Conservation (phyloP, 2,113 vertebrate genomes). For the Todiramphus saurophagus region DNA sequence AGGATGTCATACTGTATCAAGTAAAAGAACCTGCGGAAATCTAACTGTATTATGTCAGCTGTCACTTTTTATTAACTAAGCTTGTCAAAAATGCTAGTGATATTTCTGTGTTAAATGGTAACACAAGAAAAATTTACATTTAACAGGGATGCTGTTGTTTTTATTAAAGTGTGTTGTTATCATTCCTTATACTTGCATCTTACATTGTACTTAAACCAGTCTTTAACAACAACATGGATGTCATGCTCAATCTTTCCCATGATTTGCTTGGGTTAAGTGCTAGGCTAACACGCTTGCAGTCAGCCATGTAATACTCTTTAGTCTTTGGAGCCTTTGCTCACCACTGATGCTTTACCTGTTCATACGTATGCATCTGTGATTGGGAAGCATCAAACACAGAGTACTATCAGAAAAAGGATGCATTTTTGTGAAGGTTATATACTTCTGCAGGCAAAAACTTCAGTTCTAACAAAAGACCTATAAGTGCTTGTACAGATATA, state of each 20-base stretch:
- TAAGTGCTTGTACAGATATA: neutral
- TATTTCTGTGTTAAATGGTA: neutral
- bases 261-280: neutral
- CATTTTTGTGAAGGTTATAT: neutral
- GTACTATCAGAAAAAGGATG: neutral
- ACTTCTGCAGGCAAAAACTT: neutral
- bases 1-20: neutral
- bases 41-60: conserved; percentile 11
- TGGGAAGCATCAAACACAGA: neutral
- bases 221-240: neutral
- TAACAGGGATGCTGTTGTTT: neutral
- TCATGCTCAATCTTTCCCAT: neutral
- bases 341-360: neutral
- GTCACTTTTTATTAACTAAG: conserved; percentile 32
- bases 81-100: neutral
- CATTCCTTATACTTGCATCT: neutral
- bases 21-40: neutral
- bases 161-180: neutral
- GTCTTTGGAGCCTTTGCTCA: neutral
- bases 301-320: neutral
- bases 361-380: neutral
- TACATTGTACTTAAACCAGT: neutral
- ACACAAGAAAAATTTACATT: neutral
- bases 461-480: neutral
- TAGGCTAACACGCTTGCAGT: neutral